Conservation (phyloP, 2,888 invertebrate genomes). For the Epiperipatus broadwayi region DNA sequence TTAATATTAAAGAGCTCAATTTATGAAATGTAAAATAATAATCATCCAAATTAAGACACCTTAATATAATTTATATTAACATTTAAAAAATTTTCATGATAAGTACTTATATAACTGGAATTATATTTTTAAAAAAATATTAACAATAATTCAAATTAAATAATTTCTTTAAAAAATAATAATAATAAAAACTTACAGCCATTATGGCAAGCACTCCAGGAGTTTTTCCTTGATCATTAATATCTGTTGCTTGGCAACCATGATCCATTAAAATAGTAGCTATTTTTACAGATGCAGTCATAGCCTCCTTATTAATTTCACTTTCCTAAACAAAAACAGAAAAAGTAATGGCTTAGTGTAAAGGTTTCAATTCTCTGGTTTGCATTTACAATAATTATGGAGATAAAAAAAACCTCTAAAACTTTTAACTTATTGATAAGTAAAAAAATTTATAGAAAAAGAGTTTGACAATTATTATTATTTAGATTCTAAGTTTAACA, state of each 20-base stretch:
- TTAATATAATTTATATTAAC: too few relatives aligned
- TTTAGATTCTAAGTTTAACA: too few relatives aligned
- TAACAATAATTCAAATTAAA: conserved; percentile 10
- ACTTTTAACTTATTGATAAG: too few relatives aligned
- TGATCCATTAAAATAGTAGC: conserved; percentile 25
- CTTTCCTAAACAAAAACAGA: conserved; percentile 15
- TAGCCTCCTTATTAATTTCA: conserved; percentile 18
- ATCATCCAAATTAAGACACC: too few relatives aligned
- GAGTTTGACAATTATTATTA: too few relatives aligned
- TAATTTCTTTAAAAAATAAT: neutral
- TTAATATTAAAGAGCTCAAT: too few relatives aligned
- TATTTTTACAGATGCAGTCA: conserved; percentile 23
- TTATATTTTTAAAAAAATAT: conserved; percentile 13
- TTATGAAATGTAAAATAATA: too few relatives aligned
- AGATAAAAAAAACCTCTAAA: too few relatives aligned
- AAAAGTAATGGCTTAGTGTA: neutral
- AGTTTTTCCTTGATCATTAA: conserved; percentile 25
- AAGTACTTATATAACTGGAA: neutral
- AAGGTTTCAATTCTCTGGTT: too few relatives aligned
- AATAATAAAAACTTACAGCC: conserved; percentile 19
- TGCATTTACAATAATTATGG: too few relatives aligned
- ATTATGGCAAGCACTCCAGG: conserved; percentile 27
- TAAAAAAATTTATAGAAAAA: too few relatives aligned
- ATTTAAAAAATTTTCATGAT: too few relatives aligned
- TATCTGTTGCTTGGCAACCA: conserved; percentile 25